Base-by-base conservation (phyloP, 2,113 vertebrate species). In the Ornithorhynchus anatinus region DNA sequence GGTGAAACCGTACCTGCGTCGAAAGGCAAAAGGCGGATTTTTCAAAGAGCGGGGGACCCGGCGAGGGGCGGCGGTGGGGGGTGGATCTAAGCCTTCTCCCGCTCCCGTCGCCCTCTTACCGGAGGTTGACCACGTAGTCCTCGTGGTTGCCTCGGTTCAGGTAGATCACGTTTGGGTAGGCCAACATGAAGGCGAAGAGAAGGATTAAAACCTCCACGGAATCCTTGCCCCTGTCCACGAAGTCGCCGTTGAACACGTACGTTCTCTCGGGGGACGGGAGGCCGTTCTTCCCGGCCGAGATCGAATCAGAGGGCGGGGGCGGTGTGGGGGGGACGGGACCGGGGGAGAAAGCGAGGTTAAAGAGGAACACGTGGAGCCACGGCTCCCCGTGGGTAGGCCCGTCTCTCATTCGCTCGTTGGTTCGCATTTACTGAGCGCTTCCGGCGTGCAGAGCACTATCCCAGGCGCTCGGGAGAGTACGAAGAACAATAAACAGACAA, bases 141-240 rank as follows among this genome's bases (percentile, higher is more conserved):
- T 99, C 97, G 0, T 98, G 96, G 88, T 98, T 99, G 47, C 97
- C 96, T 1, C 96, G 86, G 84, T 98, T 98, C 32, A 99, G 92
- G 43, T 97, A 93, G 68, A 98, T 91, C 39, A 95, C 93, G 16
- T 96, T 96, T 1, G 97, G 97, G 36, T 97, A 98, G 71, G 97
- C 90, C 72, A 99, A 73, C 86, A 96, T 92, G 88, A 98, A 97
- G 54, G 94, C 90, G 35, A 98, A 98, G 48, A 98, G 89, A 52
- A 97, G 69, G 75, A 98, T 89, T 69, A 99, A 91, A 71, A 98
- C 93, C 91, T 99, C 97, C 0, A 98, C 81, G 6, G 97, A 99
- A 77, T 95, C 88, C 59, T 95, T 95, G 50, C 96, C 96, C 81
- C 96, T 91, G 72, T 99, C 97, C 84, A 99, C 96, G 12, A 95